These are phyloP conservation scores for Hepsetus odoe DNA, from an alignment of 2,113 vertebrate genomes.

Conservation along the genomic window DNA sequence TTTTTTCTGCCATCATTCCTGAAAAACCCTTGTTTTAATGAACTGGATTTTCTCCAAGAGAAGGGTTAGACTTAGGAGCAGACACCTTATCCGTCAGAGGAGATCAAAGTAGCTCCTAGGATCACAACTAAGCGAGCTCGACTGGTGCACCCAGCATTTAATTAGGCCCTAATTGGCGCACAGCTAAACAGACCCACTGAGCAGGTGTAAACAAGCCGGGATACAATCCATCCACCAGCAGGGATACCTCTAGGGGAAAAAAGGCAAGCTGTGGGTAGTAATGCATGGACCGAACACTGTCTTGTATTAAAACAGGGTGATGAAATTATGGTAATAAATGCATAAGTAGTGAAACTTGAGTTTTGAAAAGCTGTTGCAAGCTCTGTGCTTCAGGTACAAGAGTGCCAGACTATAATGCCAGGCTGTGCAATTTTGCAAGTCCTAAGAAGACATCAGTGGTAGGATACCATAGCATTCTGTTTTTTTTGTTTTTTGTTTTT, in stretches of 20 bases:
- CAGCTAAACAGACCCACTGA: conserved; percentile 43
- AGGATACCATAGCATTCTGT: background rate
- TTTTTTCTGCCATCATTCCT: background rate
- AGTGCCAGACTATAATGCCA: conserved; percentile 1
- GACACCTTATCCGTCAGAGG: conserved; percentile 59
- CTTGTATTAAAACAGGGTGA: background rate
- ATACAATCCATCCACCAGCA: conserved; percentile 40
- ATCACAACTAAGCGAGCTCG: conserved; percentile 35
- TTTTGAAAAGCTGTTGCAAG: background rate
- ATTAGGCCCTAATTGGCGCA: conserved; percentile 56
- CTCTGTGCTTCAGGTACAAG: background rate
- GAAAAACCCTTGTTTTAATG: conserved; percentile 52
- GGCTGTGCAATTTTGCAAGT: background rate
- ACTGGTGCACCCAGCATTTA: conserved; percentile 44
- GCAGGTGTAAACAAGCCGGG: conserved; percentile 55
- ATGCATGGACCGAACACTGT: background rate
- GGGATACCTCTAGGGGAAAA: background rate
- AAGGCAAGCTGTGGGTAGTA: conserved; percentile 1
- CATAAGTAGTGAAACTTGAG: conserved; percentile 21
- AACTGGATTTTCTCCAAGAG: conserved; percentile 54
- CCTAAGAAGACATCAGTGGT: background rate
- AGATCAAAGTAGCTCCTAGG: conserved; percentile 51
- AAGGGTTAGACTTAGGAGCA: conserved; percentile 36
- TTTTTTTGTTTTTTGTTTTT: background rate
- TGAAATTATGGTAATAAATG: conserved; percentile 31